phyloP scores from a whole-genome alignment of 2,888 invertebrate genomes.

The Caenorhabditis angaria region DNA sequence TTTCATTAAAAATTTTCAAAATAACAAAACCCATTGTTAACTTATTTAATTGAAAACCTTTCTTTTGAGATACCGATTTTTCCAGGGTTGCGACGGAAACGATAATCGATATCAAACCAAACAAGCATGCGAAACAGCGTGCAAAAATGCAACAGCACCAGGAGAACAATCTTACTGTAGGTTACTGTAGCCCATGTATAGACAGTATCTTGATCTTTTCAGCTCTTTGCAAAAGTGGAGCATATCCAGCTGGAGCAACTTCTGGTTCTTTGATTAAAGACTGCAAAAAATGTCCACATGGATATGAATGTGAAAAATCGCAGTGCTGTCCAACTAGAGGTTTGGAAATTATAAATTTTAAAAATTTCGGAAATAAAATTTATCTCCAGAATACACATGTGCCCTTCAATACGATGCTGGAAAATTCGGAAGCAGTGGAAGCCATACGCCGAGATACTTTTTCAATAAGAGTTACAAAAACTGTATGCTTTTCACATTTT shows the following conservation, averaged over 20 bases:
- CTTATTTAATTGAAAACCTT: too few relatives aligned
- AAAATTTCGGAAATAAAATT: background rate
- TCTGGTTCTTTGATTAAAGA: slow-evolving; percentile 20
- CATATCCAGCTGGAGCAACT: slow-evolving; percentile 52
- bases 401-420: slow-evolving; percentile 68
- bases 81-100: slow-evolving; percentile 65
- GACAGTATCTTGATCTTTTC: slow-evolving; percentile 3
- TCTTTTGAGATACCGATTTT: too few relatives aligned
- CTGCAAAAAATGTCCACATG: slow-evolving; percentile 63
- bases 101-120: slow-evolving; percentile 60
- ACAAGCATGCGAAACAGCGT: slow-evolving; percentile 49
- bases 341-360: too few relatives aligned
- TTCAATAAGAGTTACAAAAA: slow-evolving; percentile 63
- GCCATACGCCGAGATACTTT: slow-evolving; percentile 69
- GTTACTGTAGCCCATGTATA: background rate
- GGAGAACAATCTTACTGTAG: slow-evolving; percentile 26
- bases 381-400: slow-evolving; percentile 58
- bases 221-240: slow-evolving; percentile 45
- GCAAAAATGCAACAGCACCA: slow-evolving; percentile 26
- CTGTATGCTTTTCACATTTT: slow-evolving; percentile 71
- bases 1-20: too few relatives aligned
- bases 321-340: slow-evolving; percentile 68
- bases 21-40: too few relatives aligned
- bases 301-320: slow-evolving; percentile 58
- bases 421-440: slow-evolving; percentile 60